Conservation (phyloP, 2,113 vertebrate species). For the Paralichthys olivaceus region DNA sequence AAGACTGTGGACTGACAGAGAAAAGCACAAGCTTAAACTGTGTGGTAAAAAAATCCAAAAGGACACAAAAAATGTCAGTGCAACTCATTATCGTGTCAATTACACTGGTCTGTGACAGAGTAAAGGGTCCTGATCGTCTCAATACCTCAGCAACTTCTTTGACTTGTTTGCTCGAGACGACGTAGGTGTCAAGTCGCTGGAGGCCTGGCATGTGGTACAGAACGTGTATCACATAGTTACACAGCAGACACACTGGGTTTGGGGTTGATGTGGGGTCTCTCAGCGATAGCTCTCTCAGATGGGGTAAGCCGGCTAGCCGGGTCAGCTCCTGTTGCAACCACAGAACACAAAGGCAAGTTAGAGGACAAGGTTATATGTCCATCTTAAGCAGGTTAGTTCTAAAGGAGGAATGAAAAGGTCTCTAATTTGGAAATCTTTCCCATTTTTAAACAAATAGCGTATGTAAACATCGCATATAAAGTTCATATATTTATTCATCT, state of each 20-base stretch:
- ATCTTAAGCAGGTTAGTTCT: background rate
- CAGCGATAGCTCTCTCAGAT: slow-evolving; percentile 85
- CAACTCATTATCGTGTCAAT: no score
- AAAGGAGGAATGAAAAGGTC: background rate
- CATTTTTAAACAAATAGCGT: background rate
- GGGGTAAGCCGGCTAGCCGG: slow-evolving; percentile 78
- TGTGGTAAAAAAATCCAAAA: background rate
- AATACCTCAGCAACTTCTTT: slow-evolving; percentile 89
- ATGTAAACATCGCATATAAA: background rate
- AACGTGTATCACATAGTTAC: slow-evolving; percentile 89
- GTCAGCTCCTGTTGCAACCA: slow-evolving; percentile 85
- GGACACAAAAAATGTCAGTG: background rate
- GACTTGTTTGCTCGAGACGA: slow-evolving; percentile 84
- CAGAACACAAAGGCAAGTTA: slow-evolving; percentile 8
- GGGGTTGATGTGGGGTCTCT: slow-evolving; percentile 86
- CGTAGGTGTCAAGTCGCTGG: slow-evolving; percentile 85
- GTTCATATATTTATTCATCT: background rate
- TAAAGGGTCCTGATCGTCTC: background rate
- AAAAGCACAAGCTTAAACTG: background rate
- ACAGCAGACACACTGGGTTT: slow-evolving; percentile 89
- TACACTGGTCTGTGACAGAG: background rate
- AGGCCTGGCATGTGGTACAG: slow-evolving; percentile 89
- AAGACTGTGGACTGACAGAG: slow-evolving; percentile 84
- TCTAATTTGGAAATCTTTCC: background rate
- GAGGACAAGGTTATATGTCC: background rate